A percentile compares a stretch with the other conserved stretches of the same genome.
These are phyloP conservation scores for Erethizon dorsatum DNA, from an alignment of 2,797 vertebrate species.

Conservation along the genomic window DNA sequence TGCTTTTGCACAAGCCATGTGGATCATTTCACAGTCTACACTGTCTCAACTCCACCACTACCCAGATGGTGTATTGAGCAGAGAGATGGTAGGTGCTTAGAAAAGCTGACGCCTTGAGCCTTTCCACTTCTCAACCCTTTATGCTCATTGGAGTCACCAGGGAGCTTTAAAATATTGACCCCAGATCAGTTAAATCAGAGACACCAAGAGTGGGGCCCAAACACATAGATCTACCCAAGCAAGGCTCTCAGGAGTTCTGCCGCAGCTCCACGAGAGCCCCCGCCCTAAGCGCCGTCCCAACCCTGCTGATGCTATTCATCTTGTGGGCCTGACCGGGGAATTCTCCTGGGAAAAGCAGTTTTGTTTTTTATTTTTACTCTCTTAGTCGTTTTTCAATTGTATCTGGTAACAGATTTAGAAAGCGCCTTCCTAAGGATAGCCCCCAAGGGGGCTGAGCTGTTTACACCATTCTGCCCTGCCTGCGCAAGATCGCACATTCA, in stretches of 20 bases:
- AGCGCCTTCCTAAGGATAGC: neutral
- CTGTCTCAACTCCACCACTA: too few relatives aligned
- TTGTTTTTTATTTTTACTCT: neutral
- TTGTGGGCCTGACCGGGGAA: neutral
- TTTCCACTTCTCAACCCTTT: neutral
- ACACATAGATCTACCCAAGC: fast-evolving
- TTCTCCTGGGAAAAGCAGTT: neutral
- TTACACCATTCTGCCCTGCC: neutral
- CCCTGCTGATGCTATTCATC: neutral
- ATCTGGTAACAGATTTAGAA: slow-evolving; percentile 6
- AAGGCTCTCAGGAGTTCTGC: neutral
- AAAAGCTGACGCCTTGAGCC: neutral
- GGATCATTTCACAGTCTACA: neutral
- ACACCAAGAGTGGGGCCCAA: fast-evolving
- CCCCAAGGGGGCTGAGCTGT: neutral
- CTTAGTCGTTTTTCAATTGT: neutral
- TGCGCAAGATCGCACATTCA: neutral
- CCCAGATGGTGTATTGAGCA: fast-evolving
- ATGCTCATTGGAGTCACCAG: neutral
- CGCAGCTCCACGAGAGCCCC: neutral
- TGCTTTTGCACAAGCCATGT: neutral
- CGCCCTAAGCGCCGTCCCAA: neutral
- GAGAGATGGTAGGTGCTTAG: too few relatives aligned
- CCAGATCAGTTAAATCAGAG: neutral
- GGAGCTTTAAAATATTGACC: neutral